Percentiles rank a stretch among this genome's conserved stretches.
These are phyloP conservation scores for Plebejus anna DNA, from an alignment of 2,888 invertebrate genomes.

Conservation along the genomic window DNA sequence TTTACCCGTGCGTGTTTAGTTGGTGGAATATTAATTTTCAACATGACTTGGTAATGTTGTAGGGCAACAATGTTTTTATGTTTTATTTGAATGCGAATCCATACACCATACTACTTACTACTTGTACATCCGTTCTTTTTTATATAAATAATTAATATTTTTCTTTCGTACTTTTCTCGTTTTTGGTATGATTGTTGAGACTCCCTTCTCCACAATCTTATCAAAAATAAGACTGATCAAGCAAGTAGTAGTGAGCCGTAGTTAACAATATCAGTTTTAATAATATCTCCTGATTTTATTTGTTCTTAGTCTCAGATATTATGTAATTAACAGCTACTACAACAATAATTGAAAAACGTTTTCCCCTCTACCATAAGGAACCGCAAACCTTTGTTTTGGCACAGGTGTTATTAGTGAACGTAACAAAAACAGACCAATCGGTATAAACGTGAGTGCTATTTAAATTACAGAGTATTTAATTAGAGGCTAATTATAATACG, in stretches of 20 bases:
- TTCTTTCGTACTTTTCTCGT: no score
- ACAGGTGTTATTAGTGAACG: conserved; percentile 17
- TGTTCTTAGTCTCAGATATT: not conserved
- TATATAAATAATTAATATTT: no score
- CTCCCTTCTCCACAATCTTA: not conserved
- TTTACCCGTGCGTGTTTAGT: conserved; percentile 15
- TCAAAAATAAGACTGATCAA: not conserved
- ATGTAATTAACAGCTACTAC: not conserved
- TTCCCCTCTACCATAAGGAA: not conserved
- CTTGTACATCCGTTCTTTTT: not conserved
- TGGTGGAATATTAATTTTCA: conserved; percentile 12
- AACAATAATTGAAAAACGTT: not conserved
- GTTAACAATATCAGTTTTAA: not conserved
- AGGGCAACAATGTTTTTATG: conserved; percentile 13
- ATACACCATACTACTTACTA: not conserved
- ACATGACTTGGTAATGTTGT: conserved; percentile 18
- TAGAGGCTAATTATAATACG: conserved; percentile 25
- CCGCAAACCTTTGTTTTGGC: conserved; percentile 14
- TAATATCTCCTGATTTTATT: not conserved
- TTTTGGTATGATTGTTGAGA: no score
- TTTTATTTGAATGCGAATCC: conserved; percentile 6
- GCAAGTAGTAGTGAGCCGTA: not conserved
- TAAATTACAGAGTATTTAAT: conserved; percentile 25
- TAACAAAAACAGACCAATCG: conserved; percentile 4
- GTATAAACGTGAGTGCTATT: conserved; percentile 15